A percentile compares a stretch with the other conserved stretches of the same genome.
Conservation (phyloP, 2,888 invertebrate species). For the Baronia brevicornis region DNA sequence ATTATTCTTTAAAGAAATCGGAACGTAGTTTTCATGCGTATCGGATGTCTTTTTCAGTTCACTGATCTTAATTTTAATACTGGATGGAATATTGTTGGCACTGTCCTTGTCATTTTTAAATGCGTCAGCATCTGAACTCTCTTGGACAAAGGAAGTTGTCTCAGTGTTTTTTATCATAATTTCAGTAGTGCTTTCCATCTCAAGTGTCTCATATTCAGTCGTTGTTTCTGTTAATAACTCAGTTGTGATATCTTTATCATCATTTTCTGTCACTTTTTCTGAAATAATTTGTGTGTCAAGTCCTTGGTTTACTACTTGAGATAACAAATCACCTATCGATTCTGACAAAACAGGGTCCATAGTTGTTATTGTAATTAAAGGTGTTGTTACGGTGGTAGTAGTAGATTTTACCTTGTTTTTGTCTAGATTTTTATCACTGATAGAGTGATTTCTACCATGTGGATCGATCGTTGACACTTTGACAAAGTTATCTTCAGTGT, state of each 20-base stretch:
- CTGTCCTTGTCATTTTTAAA: conserved; percentile 17
- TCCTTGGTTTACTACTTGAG: conserved; percentile 53
- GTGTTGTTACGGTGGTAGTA: conserved; percentile 22
- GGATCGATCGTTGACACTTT: conserved; percentile 62
- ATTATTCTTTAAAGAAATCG: too few relatives aligned
- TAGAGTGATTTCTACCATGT: conserved; percentile 30
- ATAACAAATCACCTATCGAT: conserved; percentile 66
- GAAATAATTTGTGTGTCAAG: too few relatives aligned
- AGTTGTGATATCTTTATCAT: conserved; percentile 24
- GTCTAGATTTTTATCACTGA: conserved; percentile 15
- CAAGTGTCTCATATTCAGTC: conserved; percentile 19
- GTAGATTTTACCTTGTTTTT: conserved; percentile 14
- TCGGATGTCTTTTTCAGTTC: conserved; percentile 14
- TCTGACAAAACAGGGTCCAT: conserved; percentile 59
- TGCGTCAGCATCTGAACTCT: too few relatives aligned
- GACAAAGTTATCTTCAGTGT: conserved; percentile 42
- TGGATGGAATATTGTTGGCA: too few relatives aligned
- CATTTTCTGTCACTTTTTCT: conserved; percentile 17
- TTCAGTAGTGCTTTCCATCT: conserved; percentile 15
- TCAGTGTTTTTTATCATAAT: conserved; percentile 11
- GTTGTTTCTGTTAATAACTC: conserved; percentile 26
- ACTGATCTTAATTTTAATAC: conserved; percentile 4
- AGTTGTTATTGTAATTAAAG: conserved; percentile 26
- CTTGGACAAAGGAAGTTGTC: conserved; percentile 10
- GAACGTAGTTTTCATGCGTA: conserved; percentile 8